phyloP scores from a whole-genome alignment of 2,797 vertebrate genomes.

The Anomalospiza imberbis region DNA sequence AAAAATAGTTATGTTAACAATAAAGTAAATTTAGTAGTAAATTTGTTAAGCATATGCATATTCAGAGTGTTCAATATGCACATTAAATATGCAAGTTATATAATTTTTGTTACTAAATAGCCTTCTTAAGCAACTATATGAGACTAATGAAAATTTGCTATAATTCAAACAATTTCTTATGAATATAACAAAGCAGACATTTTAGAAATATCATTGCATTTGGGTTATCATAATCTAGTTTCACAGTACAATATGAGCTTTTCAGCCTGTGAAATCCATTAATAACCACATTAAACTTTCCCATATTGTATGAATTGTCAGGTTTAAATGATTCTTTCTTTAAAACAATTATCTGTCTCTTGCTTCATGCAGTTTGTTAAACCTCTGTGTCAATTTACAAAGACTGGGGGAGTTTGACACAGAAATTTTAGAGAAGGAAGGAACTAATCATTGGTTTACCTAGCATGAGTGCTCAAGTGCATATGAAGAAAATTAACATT shows the following conservation, averaged over 20 bases:
- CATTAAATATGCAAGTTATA: background rate
- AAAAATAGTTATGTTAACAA: background rate
- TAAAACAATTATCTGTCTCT: constrained; percentile 34
- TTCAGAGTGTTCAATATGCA: background rate
- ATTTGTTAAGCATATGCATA: background rate
- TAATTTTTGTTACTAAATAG: background rate
- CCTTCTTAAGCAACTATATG: background rate
- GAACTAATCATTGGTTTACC: constrained; percentile 49
- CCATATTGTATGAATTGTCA: constrained; percentile 33
- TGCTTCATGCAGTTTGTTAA: constrained; percentile 45
- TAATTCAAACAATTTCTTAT: background rate
- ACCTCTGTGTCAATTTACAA: constrained; percentile 37
- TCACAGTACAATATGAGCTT: constrained; percentile 25
- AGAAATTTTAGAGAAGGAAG: constrained; percentile 8
- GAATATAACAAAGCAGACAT: constrained; percentile 1
- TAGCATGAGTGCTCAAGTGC: constrained; percentile 36
- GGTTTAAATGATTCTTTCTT: constrained; percentile 45
- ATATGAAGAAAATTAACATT: constrained; percentile 44
- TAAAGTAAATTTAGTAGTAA: background rate
- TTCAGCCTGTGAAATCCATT: constrained; percentile 41
- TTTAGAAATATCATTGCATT: constrained; percentile 36
- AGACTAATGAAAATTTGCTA: background rate
- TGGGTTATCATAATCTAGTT: constrained; percentile 28
- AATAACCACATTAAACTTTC: constrained; percentile 28
- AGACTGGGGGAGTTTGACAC: constrained; percentile 19